Evolutionary conservation across 92 coral and sea anemone genomes (phyloP).

Genomic region (Epizoanthus fatuus): DNA sequence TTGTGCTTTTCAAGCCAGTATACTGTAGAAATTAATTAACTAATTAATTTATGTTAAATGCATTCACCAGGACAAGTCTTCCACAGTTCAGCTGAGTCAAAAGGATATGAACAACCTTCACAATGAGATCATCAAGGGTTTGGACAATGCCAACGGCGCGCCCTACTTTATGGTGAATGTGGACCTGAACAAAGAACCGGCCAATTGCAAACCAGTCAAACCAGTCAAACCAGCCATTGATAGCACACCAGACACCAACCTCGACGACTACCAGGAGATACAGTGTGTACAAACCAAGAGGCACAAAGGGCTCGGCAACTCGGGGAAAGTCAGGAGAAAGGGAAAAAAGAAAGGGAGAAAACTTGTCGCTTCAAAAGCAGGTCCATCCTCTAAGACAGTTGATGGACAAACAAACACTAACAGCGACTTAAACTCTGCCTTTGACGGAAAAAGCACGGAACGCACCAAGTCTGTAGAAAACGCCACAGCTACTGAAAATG

Average conservation of each 20-base stretch:
- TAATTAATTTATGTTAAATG: background rate
- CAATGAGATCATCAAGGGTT: conserved; percentile 45
- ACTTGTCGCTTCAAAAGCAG: background rate
- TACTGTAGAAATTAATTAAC: background rate
- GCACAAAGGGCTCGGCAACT: background rate
- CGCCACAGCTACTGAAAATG: background rate
- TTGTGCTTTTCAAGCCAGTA: background rate
- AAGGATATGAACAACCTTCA: conserved; percentile 47
- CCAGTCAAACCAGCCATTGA: background rate
- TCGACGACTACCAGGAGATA: background rate
- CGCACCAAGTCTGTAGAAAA: background rate
- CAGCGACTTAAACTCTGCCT: background rate
- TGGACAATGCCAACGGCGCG: conserved; percentile 26
- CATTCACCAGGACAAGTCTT: conserved; percentile 21
- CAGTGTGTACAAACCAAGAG: background rate
- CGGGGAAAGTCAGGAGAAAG: background rate
- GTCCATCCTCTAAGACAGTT: background rate
- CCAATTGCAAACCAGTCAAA: too few relatives aligned
- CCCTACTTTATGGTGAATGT: conserved; percentile 29
- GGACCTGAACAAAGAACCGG: conserved; percentile 20
- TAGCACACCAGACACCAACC: background rate
- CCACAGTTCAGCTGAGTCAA: conserved; percentile 42
- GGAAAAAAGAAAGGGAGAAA: background rate
- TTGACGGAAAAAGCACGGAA: background rate
- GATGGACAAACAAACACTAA: background rate